Evolutionary conservation across 2,113 vertebrate genomes (phyloP).

Genomic region (Lepus europaeus): DNA sequence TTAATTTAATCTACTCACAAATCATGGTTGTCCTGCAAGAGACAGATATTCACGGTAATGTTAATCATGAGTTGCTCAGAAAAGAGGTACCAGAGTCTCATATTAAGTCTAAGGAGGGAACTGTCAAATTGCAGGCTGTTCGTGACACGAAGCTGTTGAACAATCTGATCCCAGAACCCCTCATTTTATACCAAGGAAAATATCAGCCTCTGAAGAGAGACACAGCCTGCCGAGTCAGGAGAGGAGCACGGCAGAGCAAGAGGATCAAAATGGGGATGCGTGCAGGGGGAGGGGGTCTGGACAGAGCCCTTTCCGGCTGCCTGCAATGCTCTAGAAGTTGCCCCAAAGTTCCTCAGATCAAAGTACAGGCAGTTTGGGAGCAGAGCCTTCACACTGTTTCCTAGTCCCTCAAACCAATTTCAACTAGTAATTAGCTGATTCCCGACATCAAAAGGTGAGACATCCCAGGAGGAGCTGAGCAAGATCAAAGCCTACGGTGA

Average conservation of each 20-base stretch:
- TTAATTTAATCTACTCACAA: constrained; percentile 57
- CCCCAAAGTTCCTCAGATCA: constrained; percentile 83
- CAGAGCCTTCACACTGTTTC: constrained; percentile 81
- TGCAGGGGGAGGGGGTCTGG: background rate
- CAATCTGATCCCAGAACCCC: background rate
- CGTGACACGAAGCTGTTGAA: background rate
- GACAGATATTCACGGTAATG: background rate
- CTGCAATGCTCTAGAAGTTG: constrained; percentile 64
- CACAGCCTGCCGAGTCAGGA: background rate
- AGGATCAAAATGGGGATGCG: background rate
- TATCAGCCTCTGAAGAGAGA: background rate
- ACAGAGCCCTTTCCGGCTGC: background rate
- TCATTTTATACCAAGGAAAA: background rate
- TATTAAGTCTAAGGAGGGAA: constrained; percentile 27
- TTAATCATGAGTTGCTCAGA: background rate
- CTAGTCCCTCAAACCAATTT: constrained; percentile 83
- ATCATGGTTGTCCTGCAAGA: constrained; percentile 50
- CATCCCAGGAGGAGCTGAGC: constrained; percentile 81
- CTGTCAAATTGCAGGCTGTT: background rate
- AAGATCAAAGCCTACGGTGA: constrained; percentile 86
- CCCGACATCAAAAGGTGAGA: constrained; percentile 87
- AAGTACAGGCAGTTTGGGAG: constrained; percentile 82
- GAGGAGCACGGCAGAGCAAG: background rate
- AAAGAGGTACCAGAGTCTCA: background rate
- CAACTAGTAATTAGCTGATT: constrained; percentile 86